Conservation (phyloP, 2,797 vertebrate genomes). For the Gallinago nigripennis region DNA sequence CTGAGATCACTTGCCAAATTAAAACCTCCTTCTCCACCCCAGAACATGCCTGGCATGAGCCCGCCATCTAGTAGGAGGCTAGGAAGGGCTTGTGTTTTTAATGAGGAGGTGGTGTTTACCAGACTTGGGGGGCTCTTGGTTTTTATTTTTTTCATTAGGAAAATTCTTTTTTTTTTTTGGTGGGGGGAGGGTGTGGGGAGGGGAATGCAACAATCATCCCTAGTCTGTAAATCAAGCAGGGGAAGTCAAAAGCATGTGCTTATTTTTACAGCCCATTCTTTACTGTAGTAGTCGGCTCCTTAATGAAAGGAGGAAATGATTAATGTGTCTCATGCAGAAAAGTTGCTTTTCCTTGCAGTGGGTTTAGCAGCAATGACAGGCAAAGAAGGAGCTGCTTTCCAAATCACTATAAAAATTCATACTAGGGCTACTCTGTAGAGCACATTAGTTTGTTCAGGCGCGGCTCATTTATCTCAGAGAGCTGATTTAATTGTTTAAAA, state of each 20-base stretch:
- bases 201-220: neutral
- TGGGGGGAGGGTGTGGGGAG: neutral
- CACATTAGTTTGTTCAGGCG: neutral
- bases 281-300: neutral
- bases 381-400: neutral
- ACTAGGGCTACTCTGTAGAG: neutral
- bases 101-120: neutral
- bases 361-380: neutral
- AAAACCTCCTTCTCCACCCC: neutral
- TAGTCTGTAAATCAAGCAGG: neutral
- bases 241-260: neutral
- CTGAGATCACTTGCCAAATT: neutral
- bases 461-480: neutral
- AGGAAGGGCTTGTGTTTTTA: neutral
- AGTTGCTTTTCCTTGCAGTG: neutral
- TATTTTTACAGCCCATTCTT: neutral
- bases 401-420: neutral
- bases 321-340: neutral
- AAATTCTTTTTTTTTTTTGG: neutral
- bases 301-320: neutral
- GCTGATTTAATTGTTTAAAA: neutral
- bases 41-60: neutral
- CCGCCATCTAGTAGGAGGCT: rapidly evolving
- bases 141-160: neutral
- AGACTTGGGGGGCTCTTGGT: neutral